A percentile compares a stretch with the other conserved stretches of the same genome.
phyloP scores from a whole-genome alignment of 2,888 invertebrate genomes.

The Dendrolimus pini region DNA sequence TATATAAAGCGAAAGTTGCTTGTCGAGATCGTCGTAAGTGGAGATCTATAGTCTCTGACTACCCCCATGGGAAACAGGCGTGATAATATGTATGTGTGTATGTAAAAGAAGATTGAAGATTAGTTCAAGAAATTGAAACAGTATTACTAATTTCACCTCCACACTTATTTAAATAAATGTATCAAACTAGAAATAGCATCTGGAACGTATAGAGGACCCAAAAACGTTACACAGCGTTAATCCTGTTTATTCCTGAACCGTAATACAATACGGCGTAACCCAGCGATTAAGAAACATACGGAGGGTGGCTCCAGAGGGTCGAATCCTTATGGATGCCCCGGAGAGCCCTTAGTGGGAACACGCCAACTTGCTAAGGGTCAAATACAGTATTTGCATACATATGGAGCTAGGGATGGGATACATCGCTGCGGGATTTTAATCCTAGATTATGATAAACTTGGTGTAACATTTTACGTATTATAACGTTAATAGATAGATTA shows the following conservation, averaged over 20 bases:
- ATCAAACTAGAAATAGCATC: too few species aligned
- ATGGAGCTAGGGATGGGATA: not conserved
- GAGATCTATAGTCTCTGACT: too few species aligned
- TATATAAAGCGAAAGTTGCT: too few species aligned
- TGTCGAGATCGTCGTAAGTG: too few species aligned
- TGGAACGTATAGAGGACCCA: not conserved
- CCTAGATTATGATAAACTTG: not conserved
- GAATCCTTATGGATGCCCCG: slow-evolving; percentile 1
- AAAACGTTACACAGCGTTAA: not conserved
- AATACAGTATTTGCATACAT: slow-evolving; percentile 7
- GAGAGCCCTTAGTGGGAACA: slow-evolving; percentile 1
- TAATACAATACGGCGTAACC: not conserved
- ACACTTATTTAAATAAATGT: too few species aligned
- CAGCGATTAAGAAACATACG: not conserved
- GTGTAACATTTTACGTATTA: too few species aligned
- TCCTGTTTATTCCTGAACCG: not conserved
- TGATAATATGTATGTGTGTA: too few species aligned
- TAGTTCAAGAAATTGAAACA: too few species aligned
- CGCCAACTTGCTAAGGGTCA: slow-evolving; percentile 5
- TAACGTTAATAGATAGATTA: too few species aligned
- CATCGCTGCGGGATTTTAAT: not conserved
- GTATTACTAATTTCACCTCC: too few species aligned
- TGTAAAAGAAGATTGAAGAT: too few species aligned
- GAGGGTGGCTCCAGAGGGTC: not conserved
- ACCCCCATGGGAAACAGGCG: too few species aligned